A percentile compares a stretch with the other conserved stretches of the same genome.
phyloP scores from a whole-genome alignment of 1,140 invertebrate genomes.

The Apis mellifera region Amel_HAv3.1 CM009939.2:9208001-9208500 shows the following conservation, averaged over 20 bases:
- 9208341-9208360: too few species aligned
- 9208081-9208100: background rate
- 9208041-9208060: background rate
- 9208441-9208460: too few species aligned
- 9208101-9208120: background rate
- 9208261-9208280: background rate
- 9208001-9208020: too few species aligned
- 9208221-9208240: background rate
- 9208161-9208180: conserved; percentile 7
- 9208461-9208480: too few species aligned
- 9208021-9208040: background rate
- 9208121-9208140: background rate
- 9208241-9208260: background rate
- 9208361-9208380: too few species aligned
- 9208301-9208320: too few species aligned
- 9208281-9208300: background rate
- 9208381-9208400: too few species aligned
- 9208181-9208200: conserved; percentile 24
- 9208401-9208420: too few species aligned
- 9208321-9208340: too few species aligned
- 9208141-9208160: conserved; percentile 16
- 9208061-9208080: background rate
- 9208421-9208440: too few species aligned
- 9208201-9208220: conserved; percentile 34
- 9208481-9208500: too few species aligned